Evolutionary conservation across 2,888 invertebrate genomes (phyloP).

Genomic region (Erebia epiphron): DNA sequence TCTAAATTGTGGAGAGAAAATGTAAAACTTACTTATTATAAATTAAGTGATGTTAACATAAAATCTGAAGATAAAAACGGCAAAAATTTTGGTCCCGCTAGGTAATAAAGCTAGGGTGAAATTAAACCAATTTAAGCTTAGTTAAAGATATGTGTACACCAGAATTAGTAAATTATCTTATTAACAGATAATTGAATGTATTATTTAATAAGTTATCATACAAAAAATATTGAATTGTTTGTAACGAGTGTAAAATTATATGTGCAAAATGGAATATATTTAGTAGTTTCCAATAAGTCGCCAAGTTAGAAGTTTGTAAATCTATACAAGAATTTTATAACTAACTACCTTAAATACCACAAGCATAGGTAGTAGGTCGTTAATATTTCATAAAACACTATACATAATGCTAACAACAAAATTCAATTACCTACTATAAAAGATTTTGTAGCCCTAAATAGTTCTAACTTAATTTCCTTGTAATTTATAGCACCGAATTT

Average conservation of each 20-base stretch:
- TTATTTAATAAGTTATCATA: conserved; percentile 21
- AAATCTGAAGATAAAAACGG: too few relatives aligned
- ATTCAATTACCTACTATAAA: not conserved
- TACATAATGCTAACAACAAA: not conserved
- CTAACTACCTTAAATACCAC: not conserved
- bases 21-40: too few relatives aligned
- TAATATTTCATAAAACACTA: not conserved
- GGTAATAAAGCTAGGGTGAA: not conserved
- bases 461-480: not conserved
- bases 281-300: conserved; percentile 41
- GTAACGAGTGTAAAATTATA: conserved; percentile 33
- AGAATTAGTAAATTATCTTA: conserved; percentile 8
- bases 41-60: too few relatives aligned
- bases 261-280: conserved; percentile 32
- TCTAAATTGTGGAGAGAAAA: too few relatives aligned
- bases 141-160: conserved; percentile 10
- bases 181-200: conserved; percentile 3
- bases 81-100: not conserved
- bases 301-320: conserved; percentile 24
- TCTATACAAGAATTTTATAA: not conserved
- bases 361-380: too few relatives aligned
- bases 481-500: not conserved
- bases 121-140: not conserved
- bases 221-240: conserved; percentile 31
- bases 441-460: not conserved